These are phyloP conservation scores for Acanthaster planci DNA, from an alignment of 35 echinoderm and acorn worm species.

Conservation along the genomic window DNA sequence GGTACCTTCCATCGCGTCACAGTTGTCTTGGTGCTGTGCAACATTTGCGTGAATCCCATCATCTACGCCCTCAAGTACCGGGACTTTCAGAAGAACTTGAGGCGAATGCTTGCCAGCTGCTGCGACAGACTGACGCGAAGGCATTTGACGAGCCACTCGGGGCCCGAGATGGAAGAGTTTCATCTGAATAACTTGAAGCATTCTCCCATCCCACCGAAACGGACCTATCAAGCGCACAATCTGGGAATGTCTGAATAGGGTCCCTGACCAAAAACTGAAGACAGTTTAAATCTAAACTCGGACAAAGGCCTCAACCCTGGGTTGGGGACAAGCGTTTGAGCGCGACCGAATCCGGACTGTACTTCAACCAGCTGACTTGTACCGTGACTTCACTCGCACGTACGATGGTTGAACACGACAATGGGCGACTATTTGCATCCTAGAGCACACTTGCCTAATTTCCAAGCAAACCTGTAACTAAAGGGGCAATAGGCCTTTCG, in stretches of 20 bases:
- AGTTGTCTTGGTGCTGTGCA: slow-evolving; percentile 48
- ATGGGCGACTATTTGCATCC: no score
- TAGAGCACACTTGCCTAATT: no score
- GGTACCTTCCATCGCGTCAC: slow-evolving; percentile 49
- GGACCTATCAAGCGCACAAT: not conserved
- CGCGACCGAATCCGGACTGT: no score
- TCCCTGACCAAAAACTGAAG: no score
- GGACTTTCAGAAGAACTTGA: slow-evolving; percentile 53
- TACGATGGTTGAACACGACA: no score
- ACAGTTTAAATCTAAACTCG: no score
- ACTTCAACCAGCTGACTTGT: no score
- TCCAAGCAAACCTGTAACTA: no score
- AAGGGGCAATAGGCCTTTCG: no score
- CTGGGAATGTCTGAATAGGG: not conserved
- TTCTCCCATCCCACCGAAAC: not conserved
- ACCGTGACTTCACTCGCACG: no score
- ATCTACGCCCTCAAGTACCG: slow-evolving; percentile 68
- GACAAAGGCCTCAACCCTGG: no score
- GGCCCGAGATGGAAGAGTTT: not conserved
- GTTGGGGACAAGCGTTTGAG: no score
- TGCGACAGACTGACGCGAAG: not conserved
- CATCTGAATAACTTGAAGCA: not conserved
- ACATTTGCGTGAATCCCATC: slow-evolving; percentile 66
- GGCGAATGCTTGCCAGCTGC: slow-evolving; percentile 26
- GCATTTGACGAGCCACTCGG: not conserved